phyloP scores from a whole-genome alignment of 2,797 vertebrate species.

The Catharus ustulatus region DNA sequence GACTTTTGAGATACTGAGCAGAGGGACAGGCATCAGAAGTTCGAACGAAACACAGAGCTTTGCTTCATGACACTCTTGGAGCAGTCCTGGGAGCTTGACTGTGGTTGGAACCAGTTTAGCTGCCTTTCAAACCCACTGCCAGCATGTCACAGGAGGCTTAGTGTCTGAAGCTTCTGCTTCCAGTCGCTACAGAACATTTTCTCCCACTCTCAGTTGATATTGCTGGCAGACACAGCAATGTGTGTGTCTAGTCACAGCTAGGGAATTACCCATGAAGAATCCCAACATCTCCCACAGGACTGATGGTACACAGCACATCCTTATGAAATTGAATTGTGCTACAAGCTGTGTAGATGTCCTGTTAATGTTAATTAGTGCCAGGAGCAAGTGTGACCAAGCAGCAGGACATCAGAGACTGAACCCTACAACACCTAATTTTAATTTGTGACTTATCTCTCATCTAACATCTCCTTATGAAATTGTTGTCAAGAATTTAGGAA shows the following conservation, averaged over 20 bases:
- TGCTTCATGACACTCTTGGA: background rate
- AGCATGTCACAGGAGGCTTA: background rate
- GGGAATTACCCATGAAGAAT: background rate
- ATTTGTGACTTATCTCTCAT: background rate
- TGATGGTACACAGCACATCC: background rate
- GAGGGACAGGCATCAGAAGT: background rate
- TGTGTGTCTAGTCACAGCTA: background rate
- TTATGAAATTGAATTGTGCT: background rate
- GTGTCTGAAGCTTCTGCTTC: background rate
- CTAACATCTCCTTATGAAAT: background rate
- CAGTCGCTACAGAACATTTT: background rate
- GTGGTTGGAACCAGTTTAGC: background rate
- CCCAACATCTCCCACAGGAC: background rate
- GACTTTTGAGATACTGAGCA: background rate
- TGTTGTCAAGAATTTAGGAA: background rate
- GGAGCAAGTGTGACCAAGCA: background rate
- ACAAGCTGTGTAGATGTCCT: background rate
- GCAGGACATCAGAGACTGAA: background rate
- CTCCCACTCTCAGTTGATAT: background rate
- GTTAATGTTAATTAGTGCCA: background rate
- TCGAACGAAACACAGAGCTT: background rate
- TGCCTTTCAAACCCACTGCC: background rate
- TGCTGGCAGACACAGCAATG: background rate
- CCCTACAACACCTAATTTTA: background rate
- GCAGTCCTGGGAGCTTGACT: background rate